Evolutionary conservation across 2,888 invertebrate genomes (phyloP), one percentile per base, ranked within the genome.

Genomic region (Dicyrtomina minuta): DNA sequence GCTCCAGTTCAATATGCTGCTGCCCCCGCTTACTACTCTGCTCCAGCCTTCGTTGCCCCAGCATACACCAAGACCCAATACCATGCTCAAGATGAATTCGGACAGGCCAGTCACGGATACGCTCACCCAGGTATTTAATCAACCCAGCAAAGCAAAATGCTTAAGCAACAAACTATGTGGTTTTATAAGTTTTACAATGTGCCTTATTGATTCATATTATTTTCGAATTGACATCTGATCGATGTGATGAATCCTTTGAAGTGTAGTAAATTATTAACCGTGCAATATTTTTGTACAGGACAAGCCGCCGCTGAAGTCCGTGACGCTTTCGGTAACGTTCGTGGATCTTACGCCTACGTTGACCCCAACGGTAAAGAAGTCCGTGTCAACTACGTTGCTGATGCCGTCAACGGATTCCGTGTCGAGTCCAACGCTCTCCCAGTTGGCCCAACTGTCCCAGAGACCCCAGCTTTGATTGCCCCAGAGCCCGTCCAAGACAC

Each of bases 21-120:
- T n/a, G 58, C 49, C 24, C 59, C 67, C 5, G 22, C n/a, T n/a
- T 22, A 53, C 13, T 58, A 56, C 17, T 33, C 39, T 46, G 75
- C 77, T 65, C 75, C 76, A 64, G 75, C 72, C 8, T 51, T 51
- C 17, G 49, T 17, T 17, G 49, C 17, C 17, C 49, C 49, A 49
- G 49, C 17, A 10, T 49, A 10, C 49, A 2, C 2, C 49, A 49
- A 49, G 22, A 49, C 49, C 6, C 49, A 49, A 49, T 49, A 49
- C 6, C 49, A 49, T n/a, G 83, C 85, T 59, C 87, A 88, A 81
- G 86, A 88, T 79, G 84, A 84, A 59, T 81, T 84, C 43, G 86
- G 86, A 13, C 85, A 85, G 76, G 86, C 44, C 24, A 43, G 49
- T 60, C 61, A 66, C 55, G 68, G 68, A 24, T 68, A 68, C 55